These are phyloP conservation scores for Gastrophryne carolinensis DNA, from an alignment of 2,797 vertebrate genomes.

Conservation along the genomic window DNA sequence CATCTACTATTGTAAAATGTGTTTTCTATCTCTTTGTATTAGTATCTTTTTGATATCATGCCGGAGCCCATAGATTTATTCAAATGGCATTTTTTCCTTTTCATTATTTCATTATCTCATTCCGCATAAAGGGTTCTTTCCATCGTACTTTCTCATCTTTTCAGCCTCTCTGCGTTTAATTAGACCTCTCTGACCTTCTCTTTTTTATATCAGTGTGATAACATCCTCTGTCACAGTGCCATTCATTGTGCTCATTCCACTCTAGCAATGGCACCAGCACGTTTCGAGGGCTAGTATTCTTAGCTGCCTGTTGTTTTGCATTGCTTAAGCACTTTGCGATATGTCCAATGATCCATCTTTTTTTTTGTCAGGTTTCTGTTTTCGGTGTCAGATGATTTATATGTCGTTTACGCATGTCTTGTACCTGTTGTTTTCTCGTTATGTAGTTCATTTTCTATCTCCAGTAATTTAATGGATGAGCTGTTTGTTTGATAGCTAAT, in stretches of 20 bases:
- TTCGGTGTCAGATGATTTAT: conserved; percentile 29
- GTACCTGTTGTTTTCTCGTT: conserved; percentile 13
- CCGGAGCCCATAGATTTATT: conserved; percentile 8
- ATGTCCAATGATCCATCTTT: conserved; percentile 27
- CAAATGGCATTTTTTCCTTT: conserved; percentile 12
- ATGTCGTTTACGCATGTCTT: conserved; percentile 19
- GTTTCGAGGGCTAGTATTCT: neutral
- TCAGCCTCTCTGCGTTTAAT: conserved; percentile 28
- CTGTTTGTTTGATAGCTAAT: conserved; percentile 21
- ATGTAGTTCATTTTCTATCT: conserved; percentile 27
- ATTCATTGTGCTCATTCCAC: neutral
- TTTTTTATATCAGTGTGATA: conserved; percentile 9
- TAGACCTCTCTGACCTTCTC: conserved; percentile 32
- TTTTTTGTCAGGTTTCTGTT: conserved; percentile 21
- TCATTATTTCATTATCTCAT: conserved; percentile 38
- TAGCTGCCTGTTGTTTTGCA: conserved; percentile 18
- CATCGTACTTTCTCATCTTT: conserved; percentile 25
- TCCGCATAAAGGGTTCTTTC: conserved; percentile 22
- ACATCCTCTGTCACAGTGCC: conserved; percentile 7
- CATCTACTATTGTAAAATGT: neutral
- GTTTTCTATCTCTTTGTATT: conserved; percentile 2
- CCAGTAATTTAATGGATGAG: conserved; percentile 31
- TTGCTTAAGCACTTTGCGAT: conserved; percentile 13
- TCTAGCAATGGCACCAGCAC: neutral
- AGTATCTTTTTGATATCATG: conserved; percentile 7